These are phyloP conservation scores for Drosophila miranda DNA, from an alignment of 1,140 invertebrate genomes.

Conservation along the genomic window DNA sequence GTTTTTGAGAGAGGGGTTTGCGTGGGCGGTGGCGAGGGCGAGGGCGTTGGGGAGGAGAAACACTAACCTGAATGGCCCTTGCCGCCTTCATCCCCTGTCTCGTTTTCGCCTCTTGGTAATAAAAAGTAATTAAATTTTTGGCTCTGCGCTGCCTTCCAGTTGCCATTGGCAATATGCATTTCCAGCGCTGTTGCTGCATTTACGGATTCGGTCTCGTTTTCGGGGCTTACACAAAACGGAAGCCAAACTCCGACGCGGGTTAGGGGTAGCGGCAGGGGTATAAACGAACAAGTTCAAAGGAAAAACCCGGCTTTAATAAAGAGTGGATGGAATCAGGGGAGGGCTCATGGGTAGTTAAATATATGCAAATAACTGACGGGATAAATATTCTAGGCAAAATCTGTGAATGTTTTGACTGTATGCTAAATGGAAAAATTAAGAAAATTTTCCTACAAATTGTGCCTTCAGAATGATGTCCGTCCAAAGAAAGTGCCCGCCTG, in stretches of 20 bases:
- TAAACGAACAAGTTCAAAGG: constrained; percentile 36
- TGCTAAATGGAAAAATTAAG: too few relatives aligned
- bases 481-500: too few relatives aligned
- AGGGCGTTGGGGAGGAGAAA: not conserved
- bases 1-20: constrained; percentile 32
- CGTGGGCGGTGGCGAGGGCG: not conserved
- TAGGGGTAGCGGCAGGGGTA: not conserved
- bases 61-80: constrained; percentile 19
- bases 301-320: too few relatives aligned
- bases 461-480: too few relatives aligned
- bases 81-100: constrained; percentile 26
- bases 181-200: constrained; percentile 27
- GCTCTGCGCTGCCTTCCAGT: constrained; percentile 33
- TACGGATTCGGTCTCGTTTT: constrained; percentile 5
- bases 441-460: too few relatives aligned
- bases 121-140: constrained; percentile 75
- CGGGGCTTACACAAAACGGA: constrained; percentile 23
- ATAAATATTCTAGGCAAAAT: too few relatives aligned
- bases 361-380: too few relatives aligned
- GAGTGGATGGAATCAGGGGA: too few relatives aligned
- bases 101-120: constrained; percentile 44
- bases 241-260: not conserved
- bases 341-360: too few relatives aligned
- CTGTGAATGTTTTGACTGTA: too few relatives aligned
- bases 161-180: constrained; percentile 49